Percentiles rank a stretch among this genome's conserved stretches.
Evolutionary conservation across 92 coral and sea anemone genomes (phyloP).

Genomic region (Ricordea florida): DNA sequence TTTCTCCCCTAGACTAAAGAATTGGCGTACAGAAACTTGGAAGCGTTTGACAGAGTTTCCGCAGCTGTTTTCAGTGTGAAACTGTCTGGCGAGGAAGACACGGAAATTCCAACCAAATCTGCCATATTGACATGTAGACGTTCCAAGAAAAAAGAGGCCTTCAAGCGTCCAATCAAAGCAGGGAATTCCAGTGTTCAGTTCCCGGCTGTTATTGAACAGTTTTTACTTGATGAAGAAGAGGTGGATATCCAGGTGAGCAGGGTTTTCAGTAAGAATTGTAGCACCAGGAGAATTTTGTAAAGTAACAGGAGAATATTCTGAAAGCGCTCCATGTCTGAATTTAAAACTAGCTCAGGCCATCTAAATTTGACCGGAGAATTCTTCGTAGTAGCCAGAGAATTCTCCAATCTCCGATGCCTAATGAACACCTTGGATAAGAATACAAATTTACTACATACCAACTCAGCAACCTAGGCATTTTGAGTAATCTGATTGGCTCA

Average conservation of each 20-base stretch:
- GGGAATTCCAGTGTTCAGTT: conserved; percentile 45
- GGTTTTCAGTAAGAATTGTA: neutral
- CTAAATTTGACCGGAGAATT: too few species aligned
- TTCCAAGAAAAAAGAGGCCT: neutral
- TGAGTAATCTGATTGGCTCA: too few species aligned
- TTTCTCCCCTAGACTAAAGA: conserved; percentile 26
- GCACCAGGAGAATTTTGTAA: neutral
- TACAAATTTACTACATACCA: too few species aligned
- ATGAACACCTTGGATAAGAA: too few species aligned
- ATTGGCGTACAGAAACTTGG: conserved; percentile 51
- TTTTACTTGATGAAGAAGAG: neutral
- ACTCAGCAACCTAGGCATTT: too few species aligned
- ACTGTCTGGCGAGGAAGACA: conserved; percentile 44
- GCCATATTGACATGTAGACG: conserved; percentile 44
- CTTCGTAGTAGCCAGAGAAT: too few species aligned
- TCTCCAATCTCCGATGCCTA: too few species aligned
- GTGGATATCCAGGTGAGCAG: conserved; percentile 12
- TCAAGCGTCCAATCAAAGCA: conserved; percentile 11
- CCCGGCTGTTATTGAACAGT: conserved; percentile 8
- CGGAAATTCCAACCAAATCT: conserved; percentile 44
- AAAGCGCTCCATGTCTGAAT: too few species aligned
- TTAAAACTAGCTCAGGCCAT: too few species aligned
- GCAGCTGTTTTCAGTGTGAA: conserved; percentile 52
- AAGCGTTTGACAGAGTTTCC: conserved; percentile 38
- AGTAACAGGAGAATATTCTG: too few species aligned